Conservation (phyloP, 2,888 invertebrate species). For the Andrena marginata region DNA sequence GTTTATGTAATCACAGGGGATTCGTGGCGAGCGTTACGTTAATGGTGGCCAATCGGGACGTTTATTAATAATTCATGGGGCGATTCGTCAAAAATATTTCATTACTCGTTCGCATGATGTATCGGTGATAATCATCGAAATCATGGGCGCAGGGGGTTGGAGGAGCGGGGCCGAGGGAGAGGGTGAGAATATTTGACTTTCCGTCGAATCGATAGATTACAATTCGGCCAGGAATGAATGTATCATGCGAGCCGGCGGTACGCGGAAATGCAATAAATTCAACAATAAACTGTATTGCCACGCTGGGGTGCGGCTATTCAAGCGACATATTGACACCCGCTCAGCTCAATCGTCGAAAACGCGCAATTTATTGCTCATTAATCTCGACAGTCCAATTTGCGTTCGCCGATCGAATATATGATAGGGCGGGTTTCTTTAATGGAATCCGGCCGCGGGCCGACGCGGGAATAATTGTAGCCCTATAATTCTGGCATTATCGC, state of each 20-base stretch:
- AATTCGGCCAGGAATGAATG: conserved; percentile 51
- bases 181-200: conserved; percentile 49
- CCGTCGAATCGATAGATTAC: conserved; percentile 62
- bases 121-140: conserved; percentile 46
- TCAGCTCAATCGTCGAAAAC: conserved; percentile 58
- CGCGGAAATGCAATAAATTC: conserved; percentile 65
- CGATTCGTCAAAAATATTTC: conserved; percentile 41
- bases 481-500: conserved; percentile 49
- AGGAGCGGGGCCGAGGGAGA: not conserved
- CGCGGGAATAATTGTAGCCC: conserved; percentile 38
- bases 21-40: not conserved
- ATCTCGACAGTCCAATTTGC: conserved; percentile 59
- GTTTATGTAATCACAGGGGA: not conserved
- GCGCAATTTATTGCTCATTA: conserved; percentile 64
- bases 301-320: conserved; percentile 48
- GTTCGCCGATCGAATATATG: conserved; percentile 49
- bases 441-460: conserved; percentile 31
- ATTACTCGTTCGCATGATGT: conserved; percentile 22
- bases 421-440: conserved; percentile 56
- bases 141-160: not conserved
- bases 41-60: not conserved
- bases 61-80: conserved; percentile 19
- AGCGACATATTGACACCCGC: conserved; percentile 61
- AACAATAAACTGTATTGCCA: conserved; percentile 63
- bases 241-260: conserved; percentile 43